These are phyloP conservation scores for Lates japonicus DNA, from an alignment of 2,797 vertebrate genomes.

Conservation along the genomic window DNA sequence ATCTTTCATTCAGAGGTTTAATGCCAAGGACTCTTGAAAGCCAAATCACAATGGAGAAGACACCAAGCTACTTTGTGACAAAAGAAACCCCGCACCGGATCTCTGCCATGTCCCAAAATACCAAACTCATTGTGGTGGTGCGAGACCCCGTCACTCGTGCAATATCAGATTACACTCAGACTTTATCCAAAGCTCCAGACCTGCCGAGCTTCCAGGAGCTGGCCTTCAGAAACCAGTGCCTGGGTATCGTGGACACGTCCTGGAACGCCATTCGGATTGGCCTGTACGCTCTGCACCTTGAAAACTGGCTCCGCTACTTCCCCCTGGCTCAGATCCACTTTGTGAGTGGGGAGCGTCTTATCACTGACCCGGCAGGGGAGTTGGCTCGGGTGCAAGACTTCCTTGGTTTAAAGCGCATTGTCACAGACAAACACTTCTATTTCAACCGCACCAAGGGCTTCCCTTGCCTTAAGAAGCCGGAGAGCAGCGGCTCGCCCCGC, in stretches of 20 bases:
- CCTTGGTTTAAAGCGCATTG: constrained; percentile 92
- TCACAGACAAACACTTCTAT: constrained; percentile 96
- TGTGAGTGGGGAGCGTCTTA: constrained; percentile 93
- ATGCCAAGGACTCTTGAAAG: constrained; percentile 93
- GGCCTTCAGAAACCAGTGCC: constrained; percentile 92
- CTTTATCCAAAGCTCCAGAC: constrained; percentile 93
- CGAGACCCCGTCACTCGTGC: constrained; percentile 94
- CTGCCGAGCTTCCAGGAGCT: constrained; percentile 94
- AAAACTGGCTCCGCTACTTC: constrained; percentile 95
- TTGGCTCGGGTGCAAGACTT: constrained; percentile 95
- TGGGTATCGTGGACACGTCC: constrained; percentile 92
- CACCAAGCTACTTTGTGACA: constrained; percentile 95
- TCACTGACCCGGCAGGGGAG: constrained; percentile 94
- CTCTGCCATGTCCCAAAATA: constrained; percentile 90
- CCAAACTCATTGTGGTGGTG: constrained; percentile 95
- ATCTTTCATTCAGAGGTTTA: constrained; percentile 86
- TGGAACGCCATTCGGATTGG: constrained; percentile 97
- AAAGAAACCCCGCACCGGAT: constrained; percentile 91
- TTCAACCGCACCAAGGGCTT: constrained; percentile 99
- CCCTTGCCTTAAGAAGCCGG: constrained; percentile 93
- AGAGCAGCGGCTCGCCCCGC: constrained; percentile 89
- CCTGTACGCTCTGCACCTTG: constrained; percentile 92
- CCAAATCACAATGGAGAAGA: constrained; percentile 97
- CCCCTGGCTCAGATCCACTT: constrained; percentile 95
- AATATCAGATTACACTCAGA: constrained; percentile 97